These are phyloP conservation scores for Triplophysa rosa DNA, from an alignment of 2,113 vertebrate genomes.

Conservation along the genomic window DNA sequence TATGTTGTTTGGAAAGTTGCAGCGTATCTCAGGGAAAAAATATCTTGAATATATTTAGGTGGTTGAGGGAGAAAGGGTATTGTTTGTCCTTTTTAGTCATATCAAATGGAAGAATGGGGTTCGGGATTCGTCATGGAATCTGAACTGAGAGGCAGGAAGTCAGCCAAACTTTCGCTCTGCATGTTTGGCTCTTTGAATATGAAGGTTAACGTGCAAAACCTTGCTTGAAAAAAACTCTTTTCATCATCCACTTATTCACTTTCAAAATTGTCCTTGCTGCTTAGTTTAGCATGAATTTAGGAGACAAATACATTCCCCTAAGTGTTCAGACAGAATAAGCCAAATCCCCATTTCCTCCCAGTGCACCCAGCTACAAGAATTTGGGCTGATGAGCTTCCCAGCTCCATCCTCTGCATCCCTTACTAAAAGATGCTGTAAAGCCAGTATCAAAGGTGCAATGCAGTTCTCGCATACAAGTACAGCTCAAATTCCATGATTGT, in stretches of 20 bases:
- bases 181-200: constrained; percentile 40
- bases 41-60: constrained; percentile 25
- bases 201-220: constrained; percentile 43
- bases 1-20: constrained; percentile 38
- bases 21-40: constrained; percentile 33
- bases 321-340: constrained; percentile 36
- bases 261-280: constrained; percentile 15
- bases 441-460: neutral
- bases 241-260: constrained; percentile 30
- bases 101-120: constrained; percentile 50
- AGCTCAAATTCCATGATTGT: neutral
- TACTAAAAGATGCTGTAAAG: constrained; percentile 1
- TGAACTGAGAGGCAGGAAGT: constrained; percentile 50
- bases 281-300: constrained; percentile 25
- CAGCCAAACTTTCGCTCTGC: constrained; percentile 33
- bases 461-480: neutral
- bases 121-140: constrained; percentile 40
- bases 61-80: constrained; percentile 41
- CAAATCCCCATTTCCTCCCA: constrained; percentile 34
- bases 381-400: constrained; percentile 50
- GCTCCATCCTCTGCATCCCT: constrained; percentile 20
- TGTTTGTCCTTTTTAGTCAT: constrained; percentile 44
- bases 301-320: constrained; percentile 37
- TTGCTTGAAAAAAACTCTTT: constrained; percentile 39
- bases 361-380: constrained; percentile 33